These are phyloP conservation scores for Cantharis lateralis DNA, from an alignment of 2,888 invertebrate genomes.

Conservation along the genomic window DNA sequence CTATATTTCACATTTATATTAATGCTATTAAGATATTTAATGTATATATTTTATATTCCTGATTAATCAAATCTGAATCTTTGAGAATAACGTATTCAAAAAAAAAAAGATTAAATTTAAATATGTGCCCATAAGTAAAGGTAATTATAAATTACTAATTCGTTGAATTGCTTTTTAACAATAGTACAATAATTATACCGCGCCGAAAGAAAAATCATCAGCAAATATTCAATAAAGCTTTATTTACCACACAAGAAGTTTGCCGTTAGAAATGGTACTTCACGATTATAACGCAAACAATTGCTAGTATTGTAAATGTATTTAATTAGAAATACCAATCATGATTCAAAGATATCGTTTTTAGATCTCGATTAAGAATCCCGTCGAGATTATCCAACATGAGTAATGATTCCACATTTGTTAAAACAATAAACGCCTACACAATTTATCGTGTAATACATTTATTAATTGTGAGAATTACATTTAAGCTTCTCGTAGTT, in stretches of 20 bases:
- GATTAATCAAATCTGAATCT: no score
- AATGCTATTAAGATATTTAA: no score
- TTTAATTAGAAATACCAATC: conserved; percentile 49
- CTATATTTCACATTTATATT: no score
- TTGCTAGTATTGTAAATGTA: conserved; percentile 44
- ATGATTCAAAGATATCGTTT: conserved; percentile 44
- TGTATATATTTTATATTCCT: no score
- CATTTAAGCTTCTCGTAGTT: neutral
- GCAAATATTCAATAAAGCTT: conserved; percentile 15
- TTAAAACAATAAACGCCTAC: conserved; percentile 44
- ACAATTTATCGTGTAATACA: conserved; percentile 39
- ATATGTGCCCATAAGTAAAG: neutral
- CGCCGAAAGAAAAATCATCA: conserved; percentile 7
- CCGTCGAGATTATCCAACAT: conserved; percentile 39
- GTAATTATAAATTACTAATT: neutral
- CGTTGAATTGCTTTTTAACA: neutral
- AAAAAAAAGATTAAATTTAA: neutral
- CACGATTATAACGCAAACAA: conserved; percentile 42
- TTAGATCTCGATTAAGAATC: conserved; percentile 39
- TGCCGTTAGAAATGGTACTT: conserved; percentile 33
- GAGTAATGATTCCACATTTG: conserved; percentile 45
- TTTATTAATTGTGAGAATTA: conserved; percentile 11
- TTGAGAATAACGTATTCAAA: neutral
- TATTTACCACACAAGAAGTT: conserved; percentile 33
- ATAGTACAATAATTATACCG: conserved; percentile 1